Evolutionary conservation across 1,140 invertebrate species (phyloP), one percentile per base, ranked within the genome.

Genomic region (Conus betulinus): DNA sequence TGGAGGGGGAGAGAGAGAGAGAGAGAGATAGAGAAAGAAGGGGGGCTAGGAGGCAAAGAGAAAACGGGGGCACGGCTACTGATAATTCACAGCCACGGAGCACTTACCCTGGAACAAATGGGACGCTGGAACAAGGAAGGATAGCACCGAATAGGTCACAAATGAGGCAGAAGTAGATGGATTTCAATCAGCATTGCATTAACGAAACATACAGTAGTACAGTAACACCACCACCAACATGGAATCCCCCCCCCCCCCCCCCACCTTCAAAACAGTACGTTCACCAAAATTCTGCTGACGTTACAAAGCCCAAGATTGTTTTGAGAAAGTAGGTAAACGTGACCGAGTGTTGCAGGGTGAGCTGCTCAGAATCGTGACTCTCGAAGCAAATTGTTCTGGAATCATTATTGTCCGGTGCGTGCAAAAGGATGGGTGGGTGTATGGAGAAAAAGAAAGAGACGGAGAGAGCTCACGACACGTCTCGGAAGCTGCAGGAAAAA

Each of bases 101-200:
- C n/a, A 87, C 85, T 87, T 87, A 87, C 85, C 85, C 85, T 74
- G 71, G 85, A 53, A 87, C 85, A 87, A 78, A 87, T 87, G 52
- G 85, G 85, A 53, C 85, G 85, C 85, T 87, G 85, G 85, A 87
- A 87, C 39, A 87, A 87, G 85, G 71, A 87, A 87, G 20, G 60
- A 71, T 17, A 53, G 39, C 15, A 81, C 13, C 79, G 10, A 81
- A 55, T 15, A 81, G 51, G 25, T 52, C 39, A 53, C 39, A 52
- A 53, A 81, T 81, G 10, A 78, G 74, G 15, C 23, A 57, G 8
- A 53, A 15, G 17, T 53, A 52, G 8, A 53, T n/a, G 15, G 13
- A 23, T 25, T 39, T 51, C 11, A 71, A 67, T 78, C 23, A 78
- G 8, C 39, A 78, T 78, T 74, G 10, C 11, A 78, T 71, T 23